phyloP scores from a whole-genome alignment of 2,888 invertebrate genomes.

The Copidosoma aretas region DNA sequence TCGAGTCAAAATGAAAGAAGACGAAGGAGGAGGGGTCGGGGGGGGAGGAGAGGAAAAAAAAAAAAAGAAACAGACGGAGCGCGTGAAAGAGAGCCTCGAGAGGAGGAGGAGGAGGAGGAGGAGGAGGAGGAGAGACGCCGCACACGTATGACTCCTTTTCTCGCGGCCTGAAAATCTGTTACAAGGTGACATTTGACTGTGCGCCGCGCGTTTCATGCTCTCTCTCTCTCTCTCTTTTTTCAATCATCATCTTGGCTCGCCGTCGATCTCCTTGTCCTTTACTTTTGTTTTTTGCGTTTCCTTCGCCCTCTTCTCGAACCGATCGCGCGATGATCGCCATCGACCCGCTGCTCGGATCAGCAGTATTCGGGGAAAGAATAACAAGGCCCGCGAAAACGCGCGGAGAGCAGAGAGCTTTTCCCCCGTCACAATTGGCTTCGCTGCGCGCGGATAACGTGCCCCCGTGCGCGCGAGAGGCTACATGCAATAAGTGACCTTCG shows the following conservation, averaged over 20 bases:
- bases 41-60: not conserved
- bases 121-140: constrained; percentile 1
- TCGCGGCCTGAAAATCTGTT: constrained; percentile 37
- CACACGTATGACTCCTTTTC: constrained; percentile 16
- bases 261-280: constrained; percentile 11
- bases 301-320: not conserved
- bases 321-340: too few relatives aligned
- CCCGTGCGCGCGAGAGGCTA: constrained; percentile 2
- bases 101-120: not conserved
- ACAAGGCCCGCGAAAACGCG: too few relatives aligned
- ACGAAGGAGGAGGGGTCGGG: not conserved
- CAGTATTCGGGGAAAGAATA: too few relatives aligned
- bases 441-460: too few relatives aligned
- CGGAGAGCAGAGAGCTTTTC: too few relatives aligned
- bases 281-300: constrained; percentile 3
- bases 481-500: constrained; percentile 26
- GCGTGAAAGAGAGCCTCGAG: not conserved
- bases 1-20: too few relatives aligned
- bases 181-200: constrained; percentile 42
- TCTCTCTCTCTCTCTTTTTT: constrained; percentile 6
- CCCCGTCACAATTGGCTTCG: too few relatives aligned
- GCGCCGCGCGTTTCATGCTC: constrained; percentile 18
- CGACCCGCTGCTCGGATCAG: too few relatives aligned
- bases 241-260: not conserved
- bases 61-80: not conserved